Percentiles rank a stretch among this genome's conserved stretches.
phyloP scores from a whole-genome alignment of 2,888 invertebrate species.

The Stegana nigrithorax region DNA sequence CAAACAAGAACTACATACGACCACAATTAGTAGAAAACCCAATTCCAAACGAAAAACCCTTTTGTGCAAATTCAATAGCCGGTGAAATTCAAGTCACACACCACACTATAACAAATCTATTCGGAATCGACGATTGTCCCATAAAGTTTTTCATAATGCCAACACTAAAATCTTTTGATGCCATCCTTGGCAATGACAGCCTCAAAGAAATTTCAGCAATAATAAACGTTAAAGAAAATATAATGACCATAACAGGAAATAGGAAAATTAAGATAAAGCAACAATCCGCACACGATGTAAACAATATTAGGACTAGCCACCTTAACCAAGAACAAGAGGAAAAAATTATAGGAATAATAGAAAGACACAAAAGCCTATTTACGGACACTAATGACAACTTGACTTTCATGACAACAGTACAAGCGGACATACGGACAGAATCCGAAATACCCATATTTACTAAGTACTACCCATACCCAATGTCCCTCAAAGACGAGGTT shows the following conservation, averaged over 20 bases:
- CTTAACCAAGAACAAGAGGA: not conserved
- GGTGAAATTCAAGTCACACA: slow-evolving; percentile 27
- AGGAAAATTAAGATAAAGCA: slow-evolving; percentile 5
- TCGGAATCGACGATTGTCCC: not conserved
- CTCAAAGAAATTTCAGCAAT: not conserved
- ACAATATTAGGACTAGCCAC: not conserved
- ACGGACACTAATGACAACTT: not conserved
- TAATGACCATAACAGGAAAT: not conserved
- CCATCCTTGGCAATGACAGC: not conserved
- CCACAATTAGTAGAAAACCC: slow-evolving; percentile 21
- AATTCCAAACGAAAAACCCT: slow-evolving; percentile 26
- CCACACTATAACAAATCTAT: slow-evolving; percentile 38
- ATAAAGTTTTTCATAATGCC: not conserved
- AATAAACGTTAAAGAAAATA: not conserved
- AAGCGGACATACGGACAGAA: not conserved
- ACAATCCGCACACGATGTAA: not conserved
- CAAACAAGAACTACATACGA: slow-evolving; percentile 31
- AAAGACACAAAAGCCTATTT: not conserved
- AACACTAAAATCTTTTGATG: not conserved
- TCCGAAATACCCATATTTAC: not conserved
- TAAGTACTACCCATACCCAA: not conserved
- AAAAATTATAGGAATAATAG: not conserved
- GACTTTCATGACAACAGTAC: not conserved
- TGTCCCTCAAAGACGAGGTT: not conserved
- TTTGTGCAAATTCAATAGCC: slow-evolving; percentile 27